Evolutionary conservation across 2,888 invertebrate genomes (phyloP), one percentile per base, ranked within the genome.

Genomic region (Athalia rosae): DNA sequence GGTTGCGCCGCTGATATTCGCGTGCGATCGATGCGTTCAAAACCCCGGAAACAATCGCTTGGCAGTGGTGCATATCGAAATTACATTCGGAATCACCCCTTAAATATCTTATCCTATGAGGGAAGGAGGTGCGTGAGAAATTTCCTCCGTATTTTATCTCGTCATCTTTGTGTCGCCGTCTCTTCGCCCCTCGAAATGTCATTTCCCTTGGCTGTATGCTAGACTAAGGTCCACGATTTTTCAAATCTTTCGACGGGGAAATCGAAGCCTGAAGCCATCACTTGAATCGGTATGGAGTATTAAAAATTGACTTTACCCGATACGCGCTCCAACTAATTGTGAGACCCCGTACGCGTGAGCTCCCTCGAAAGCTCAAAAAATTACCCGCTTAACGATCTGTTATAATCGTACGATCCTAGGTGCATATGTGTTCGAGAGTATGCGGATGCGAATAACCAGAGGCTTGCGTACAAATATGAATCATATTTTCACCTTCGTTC

Each of bases 11-110:
- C 13, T 56, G 50, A 58, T 58, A 71, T 58, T 58, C 45, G 71
- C 43, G 58, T 71, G 58, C 41, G 41, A 43, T n/a, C 13, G 13
- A 45, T 58, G n/a, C 58, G 9, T 15, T 9, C 43, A 13, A 58
- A 45, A 45, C 45, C 58, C 43, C 45, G 28, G 28, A 13, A 71
- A 71, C 13, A 58, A 71, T 43, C 45, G 13, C 43, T 45, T 28
- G 56, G 45, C 45, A 56, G 4, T 71, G 43, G n/a, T 53, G 4
- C 28, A 28, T 28, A 28, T 58, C 13, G 43, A 56, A 58, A 71
- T 71, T 71, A 71, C 45, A 58, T 71, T 9, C 43, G 58, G 9
- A 3, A 58, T 45, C 47, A 28, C 45, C 71, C 43, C 58, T 45
- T 45, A 53, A 9, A 43, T 58, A 43, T 13, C 8, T 41, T 15